Evolutionary conservation across 2,888 invertebrate species (phyloP), one percentile per base, ranked within the genome.

Genomic region (Cerceris ruficornis): DNA sequence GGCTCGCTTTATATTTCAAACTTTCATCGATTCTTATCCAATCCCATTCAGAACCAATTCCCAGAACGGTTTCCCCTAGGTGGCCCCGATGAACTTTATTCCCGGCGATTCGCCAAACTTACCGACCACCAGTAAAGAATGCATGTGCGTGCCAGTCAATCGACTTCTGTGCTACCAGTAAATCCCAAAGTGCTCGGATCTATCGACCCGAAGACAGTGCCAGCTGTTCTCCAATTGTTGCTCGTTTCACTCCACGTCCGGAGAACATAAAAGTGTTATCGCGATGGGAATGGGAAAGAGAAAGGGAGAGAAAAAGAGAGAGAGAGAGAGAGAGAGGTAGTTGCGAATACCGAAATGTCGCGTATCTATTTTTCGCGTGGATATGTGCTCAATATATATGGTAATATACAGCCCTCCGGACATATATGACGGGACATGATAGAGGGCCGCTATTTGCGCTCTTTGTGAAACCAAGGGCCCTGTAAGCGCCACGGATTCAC

Each of bases 401-500:
- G 67, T 59, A 62, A 67, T 73, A 50, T 57, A 55, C 62, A 62
- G 66, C 46, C 65, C 65, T 57, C 67, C 8, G 52, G 54, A 58
- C 67, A 49, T 67, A 66, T 71, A 77, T 74, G 80, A 81, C 80
- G 74, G 78, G 39, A 46, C 43, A 57, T 74, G 75, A 83, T 77
- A 74, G 72, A 84, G 75, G 49, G 66, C 65, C 59, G 75, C 64
- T 80, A 80, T 85, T 86, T 83, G 70, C 69, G 75, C 75, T 58
- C 69, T 75, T 79, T 68, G 65, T 58, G 59, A 68, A 77, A 77
- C 69, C 64, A 77, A 74, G 69, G 71, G 61, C 54, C 61, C 65
- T 69, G 69, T 82, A 82, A 86, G 78, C 69, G 77, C 82, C 84
- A 69, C 58, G 79, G 73, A 83, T 81, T 86, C 86, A 62, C 80